Percentiles rank a stretch among this genome's conserved stretches.
These are phyloP conservation scores for Drosophila pseudoobscura DNA, from an alignment of 1,140 invertebrate species.

Conservation along the genomic window DNA sequence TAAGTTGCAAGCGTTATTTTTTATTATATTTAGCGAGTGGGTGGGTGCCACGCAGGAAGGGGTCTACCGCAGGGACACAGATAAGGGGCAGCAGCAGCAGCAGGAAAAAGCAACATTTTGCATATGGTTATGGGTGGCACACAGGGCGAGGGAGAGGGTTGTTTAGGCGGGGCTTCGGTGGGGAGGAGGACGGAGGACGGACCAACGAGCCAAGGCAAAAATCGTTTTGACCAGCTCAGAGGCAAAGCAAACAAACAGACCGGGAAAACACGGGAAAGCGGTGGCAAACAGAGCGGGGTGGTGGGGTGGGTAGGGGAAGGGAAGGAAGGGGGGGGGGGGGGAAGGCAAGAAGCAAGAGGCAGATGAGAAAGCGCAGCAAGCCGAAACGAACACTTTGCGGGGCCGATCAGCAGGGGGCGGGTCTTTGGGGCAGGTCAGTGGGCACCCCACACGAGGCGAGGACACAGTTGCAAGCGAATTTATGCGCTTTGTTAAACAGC, in stretches of 20 bases:
- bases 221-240: conserved; percentile 77
- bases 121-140: conserved; percentile 63
- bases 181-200: background rate
- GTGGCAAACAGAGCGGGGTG: background rate
- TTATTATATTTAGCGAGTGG: conserved; percentile 75
- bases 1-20: conserved; percentile 82
- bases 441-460: conserved; percentile 58
- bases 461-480: conserved; percentile 81
- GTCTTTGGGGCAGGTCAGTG: conserved; percentile 37
- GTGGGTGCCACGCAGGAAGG: background rate
- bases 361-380: conserved; percentile 74
- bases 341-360: conserved; percentile 62
- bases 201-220: conserved; percentile 56
- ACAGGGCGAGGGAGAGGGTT: conserved; percentile 1
- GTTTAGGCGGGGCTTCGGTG: background rate
- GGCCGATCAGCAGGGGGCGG: conserved; percentile 17
- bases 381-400: conserved; percentile 67
- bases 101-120: conserved; percentile 70
- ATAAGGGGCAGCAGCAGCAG: conserved; percentile 61
- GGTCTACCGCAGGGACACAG: conserved; percentile 27
- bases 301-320: background rate
- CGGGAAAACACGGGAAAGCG: conserved; percentile 11
- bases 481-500: conserved; percentile 82
- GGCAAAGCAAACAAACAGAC: conserved; percentile 68
- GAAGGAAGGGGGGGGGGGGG: too few species aligned